phyloP scores from a whole-genome alignment of 2,113 vertebrate genomes.

The Stegostoma tigrinum region DNA sequence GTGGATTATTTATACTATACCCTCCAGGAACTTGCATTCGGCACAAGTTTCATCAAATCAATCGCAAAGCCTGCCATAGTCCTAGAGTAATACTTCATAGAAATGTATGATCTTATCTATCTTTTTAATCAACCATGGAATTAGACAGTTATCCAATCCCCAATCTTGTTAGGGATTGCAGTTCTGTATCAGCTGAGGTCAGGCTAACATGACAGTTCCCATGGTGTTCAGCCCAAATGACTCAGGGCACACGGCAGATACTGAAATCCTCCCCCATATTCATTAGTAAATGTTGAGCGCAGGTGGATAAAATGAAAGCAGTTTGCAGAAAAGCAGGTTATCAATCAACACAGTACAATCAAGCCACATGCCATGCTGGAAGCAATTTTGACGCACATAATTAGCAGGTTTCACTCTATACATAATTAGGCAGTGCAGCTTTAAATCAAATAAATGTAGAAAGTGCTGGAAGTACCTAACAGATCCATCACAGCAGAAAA shows the following conservation, averaged over 20 bases:
- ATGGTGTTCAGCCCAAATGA: not conserved
- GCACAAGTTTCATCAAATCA: not conserved
- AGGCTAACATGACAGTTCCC: not conserved
- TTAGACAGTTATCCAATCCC: constrained; percentile 6
- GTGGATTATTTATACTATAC: not conserved
- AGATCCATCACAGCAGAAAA: not conserved
- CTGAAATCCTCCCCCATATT: not conserved
- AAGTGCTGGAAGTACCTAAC: not conserved
- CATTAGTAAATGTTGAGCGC: not conserved
- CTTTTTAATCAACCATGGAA: constrained; percentile 17
- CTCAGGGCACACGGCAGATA: not conserved
- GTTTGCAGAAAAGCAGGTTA: not conserved
- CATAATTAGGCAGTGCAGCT: not conserved
- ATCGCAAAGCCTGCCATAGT: not conserved
- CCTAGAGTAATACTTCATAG: not conserved
- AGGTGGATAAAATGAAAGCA: not conserved
- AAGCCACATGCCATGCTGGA: not conserved
- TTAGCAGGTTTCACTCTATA: not conserved
- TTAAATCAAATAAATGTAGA: not conserved
- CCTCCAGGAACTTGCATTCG: not conserved
- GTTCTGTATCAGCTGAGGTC: constrained; percentile 10
- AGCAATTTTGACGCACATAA: not conserved
- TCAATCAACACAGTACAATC: not conserved
- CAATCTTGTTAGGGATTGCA: not conserved
- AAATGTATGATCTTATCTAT: not conserved